A percentile compares a stretch with the other conserved stretches of the same genome.
Evolutionary conservation across 2,113 vertebrate species (phyloP).

Genomic region (Colaptes auratus): DNA sequence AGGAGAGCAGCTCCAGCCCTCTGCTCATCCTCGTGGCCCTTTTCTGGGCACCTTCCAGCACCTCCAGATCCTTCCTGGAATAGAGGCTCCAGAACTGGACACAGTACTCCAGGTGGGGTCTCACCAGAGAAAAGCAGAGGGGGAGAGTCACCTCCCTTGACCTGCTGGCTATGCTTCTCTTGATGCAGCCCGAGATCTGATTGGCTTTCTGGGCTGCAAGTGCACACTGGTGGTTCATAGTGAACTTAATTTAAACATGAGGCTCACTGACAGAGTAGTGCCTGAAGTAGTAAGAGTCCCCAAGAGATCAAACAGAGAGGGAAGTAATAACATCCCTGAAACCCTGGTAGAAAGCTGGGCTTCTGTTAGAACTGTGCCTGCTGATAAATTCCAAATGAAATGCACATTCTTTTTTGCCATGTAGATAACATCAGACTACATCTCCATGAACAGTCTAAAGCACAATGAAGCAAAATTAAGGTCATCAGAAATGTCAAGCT

Average conservation of each 20-base stretch:
- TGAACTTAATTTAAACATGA: neutral
- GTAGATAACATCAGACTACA: neutral
- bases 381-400: neutral
- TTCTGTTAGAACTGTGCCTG: neutral
- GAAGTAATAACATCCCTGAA: neutral
- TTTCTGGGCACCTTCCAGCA: too few relatives aligned
- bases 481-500: neutral
- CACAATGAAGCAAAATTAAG: neutral
- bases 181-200: too few relatives aligned
- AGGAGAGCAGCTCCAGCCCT: too few relatives aligned
- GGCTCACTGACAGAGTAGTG: neutral
- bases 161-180: too few relatives aligned
- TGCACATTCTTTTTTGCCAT: neutral
- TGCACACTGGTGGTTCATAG: too few relatives aligned
- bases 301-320: accelerated
- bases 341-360: neutral
- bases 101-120: too few relatives aligned
- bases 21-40: too few relatives aligned
- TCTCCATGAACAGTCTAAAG: neutral
- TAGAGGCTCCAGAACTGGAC: too few relatives aligned
- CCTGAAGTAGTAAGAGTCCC: neutral
- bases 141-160: too few relatives aligned
- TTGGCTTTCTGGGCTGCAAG: too few relatives aligned
- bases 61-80: too few relatives aligned
- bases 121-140: too few relatives aligned